These are phyloP conservation scores for Polypedilum pembai DNA, from an alignment of 1,140 invertebrate genomes.

Conservation along the genomic window DNA sequence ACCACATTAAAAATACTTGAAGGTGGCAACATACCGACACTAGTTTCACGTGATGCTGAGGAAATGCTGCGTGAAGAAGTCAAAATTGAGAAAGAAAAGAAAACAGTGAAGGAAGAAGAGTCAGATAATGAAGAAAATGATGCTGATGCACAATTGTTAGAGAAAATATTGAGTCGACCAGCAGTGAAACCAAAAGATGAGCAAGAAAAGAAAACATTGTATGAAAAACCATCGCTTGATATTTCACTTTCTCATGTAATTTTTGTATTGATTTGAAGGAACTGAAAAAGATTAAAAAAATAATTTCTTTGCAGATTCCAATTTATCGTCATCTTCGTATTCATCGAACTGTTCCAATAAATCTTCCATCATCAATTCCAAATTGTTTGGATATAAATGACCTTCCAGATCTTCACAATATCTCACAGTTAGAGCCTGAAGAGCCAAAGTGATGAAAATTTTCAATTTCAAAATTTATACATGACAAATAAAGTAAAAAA, in stretches of 20 bases:
- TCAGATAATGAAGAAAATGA: neutral
- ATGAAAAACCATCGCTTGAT: neutral
- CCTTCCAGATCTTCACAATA: neutral
- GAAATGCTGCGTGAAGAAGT: neutral
- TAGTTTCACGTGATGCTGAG: neutral
- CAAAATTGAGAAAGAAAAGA: neutral
- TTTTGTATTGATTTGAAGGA: neutral
- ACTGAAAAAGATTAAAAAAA: neutral
- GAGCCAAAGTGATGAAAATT: neutral
- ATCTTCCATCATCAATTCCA: neutral
- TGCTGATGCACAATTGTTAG: neutral
- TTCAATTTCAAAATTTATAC: neutral
- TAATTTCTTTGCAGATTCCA: slow-evolving; percentile 4
- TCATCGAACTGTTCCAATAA: neutral
- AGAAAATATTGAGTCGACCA: neutral
- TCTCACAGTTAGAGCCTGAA: neutral
- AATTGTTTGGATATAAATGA: neutral
- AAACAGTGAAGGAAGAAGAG: no score
- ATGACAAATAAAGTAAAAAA: neutral
- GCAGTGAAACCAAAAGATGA: neutral
- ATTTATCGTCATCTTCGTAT: neutral
- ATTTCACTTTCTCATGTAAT: neutral
- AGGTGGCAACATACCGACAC: slow-evolving; percentile 33
- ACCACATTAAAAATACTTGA: slow-evolving; percentile 54
- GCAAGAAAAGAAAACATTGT: neutral